Percentiles rank a stretch among this genome's conserved stretches.
phyloP scores from a whole-genome alignment of 2,888 invertebrate genomes.

The Lasioglossum pauxillum region DNA sequence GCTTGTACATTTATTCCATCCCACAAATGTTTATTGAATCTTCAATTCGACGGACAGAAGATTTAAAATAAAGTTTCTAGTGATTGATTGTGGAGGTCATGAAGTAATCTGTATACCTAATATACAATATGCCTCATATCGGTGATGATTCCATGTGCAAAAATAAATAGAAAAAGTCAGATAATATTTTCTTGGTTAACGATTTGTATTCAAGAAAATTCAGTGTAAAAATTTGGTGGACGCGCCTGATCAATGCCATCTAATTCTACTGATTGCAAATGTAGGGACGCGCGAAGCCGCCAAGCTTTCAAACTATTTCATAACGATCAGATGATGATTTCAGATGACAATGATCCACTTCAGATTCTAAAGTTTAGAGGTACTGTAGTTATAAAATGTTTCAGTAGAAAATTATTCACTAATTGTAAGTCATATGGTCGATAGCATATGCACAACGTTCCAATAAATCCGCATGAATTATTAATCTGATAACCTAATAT shows the following conservation, averaged over 20 bases:
- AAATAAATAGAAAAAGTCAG: neutral
- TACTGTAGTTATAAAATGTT: neutral
- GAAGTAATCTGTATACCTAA: neutral
- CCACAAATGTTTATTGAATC: too few species aligned
- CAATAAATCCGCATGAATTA: neutral
- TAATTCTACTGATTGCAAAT: neutral
- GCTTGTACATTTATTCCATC: too few species aligned
- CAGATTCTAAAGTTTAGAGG: neutral
- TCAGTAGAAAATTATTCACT: neutral
- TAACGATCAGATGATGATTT: too few species aligned
- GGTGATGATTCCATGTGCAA: neutral
- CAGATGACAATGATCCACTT: neutral
- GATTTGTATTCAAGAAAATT: neutral
- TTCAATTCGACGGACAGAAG: neutral
- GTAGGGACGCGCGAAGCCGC: neutral
- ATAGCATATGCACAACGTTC: neutral
- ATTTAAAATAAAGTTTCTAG: neutral
- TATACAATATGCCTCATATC: neutral
- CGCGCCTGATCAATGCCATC: neutral
- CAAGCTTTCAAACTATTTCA: neutral
- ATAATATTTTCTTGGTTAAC: neutral
- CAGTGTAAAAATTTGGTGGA: neutral
- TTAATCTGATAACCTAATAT: too few species aligned
- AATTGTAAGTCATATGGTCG: neutral
- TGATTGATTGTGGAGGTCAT: neutral